A percentile compares a stretch with the other conserved stretches of the same genome.
These are phyloP conservation scores for Disparrhopalites patrizii DNA, from an alignment of 2,888 invertebrate species.

Conservation along the genomic window DNA sequence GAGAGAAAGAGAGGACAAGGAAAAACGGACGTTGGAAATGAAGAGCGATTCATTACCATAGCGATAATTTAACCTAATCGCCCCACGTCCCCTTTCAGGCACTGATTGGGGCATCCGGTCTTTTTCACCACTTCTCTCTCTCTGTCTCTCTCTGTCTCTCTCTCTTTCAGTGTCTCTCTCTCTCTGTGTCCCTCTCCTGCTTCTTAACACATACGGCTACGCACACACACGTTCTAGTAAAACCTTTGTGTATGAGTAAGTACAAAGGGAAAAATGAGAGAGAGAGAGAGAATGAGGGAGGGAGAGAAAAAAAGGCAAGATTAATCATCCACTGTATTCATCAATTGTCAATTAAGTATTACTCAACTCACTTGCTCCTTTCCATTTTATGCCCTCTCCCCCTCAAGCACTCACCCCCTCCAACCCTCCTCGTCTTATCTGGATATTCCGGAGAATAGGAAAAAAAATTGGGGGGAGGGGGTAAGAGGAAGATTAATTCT, in stretches of 20 bases:
- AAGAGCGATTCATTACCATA: slow-evolving; percentile 40
- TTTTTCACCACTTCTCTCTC: slow-evolving; percentile 22
- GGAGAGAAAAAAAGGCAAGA: slow-evolving; percentile 44
- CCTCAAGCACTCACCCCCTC: no score
- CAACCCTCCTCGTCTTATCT: no score
- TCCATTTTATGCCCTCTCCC: background rate
- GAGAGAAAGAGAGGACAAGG: slow-evolving; percentile 12
- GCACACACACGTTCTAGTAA: no score
- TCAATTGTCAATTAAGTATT: slow-evolving; percentile 48
- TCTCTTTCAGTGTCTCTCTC: no score
- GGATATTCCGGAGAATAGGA: no score
- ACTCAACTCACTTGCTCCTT: slow-evolving; percentile 39
- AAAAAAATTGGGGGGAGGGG: no score
- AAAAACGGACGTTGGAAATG: slow-evolving; percentile 33
- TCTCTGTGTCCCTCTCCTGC: no score
- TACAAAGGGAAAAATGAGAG: slow-evolving; percentile 12
- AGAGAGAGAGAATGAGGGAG: no score
- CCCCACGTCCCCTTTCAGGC: slow-evolving; percentile 31
- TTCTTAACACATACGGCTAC: no score
- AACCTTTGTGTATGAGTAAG: no score
- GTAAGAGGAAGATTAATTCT: no score
- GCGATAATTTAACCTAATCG: slow-evolving; percentile 31
- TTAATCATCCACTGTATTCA: slow-evolving; percentile 46
- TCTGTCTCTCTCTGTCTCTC: no score
- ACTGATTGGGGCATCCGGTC: slow-evolving; percentile 40